Percentiles rank a stretch among this genome's conserved stretches.
Evolutionary conservation across 53 echinoderm and acorn worm genomes (phyloP).

Genomic region (Henricia sp.): DNA sequence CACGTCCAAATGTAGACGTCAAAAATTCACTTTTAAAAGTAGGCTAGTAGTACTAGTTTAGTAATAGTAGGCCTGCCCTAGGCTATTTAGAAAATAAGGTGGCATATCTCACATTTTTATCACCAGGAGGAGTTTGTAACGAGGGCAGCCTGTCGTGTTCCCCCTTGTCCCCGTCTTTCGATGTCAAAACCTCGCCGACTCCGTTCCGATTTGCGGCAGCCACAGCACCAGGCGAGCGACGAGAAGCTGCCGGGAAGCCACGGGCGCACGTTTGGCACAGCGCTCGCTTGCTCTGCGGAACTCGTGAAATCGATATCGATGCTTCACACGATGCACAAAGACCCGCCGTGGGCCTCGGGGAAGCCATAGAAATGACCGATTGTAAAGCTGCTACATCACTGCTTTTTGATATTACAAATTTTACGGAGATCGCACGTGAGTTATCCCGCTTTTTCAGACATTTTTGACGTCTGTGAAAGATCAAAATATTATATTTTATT

Average conservation of each 20-base stretch:
- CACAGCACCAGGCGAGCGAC: conserved; percentile 28
- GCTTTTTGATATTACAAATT: too few relatives aligned
- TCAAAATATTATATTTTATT: too few relatives aligned
- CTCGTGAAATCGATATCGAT: conserved; percentile 70
- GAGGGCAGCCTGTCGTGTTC: conserved; percentile 12
- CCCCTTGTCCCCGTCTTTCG: not conserved
- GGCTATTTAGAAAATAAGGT: too few relatives aligned
- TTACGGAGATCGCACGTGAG: too few relatives aligned
- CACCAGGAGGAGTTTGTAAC: conserved; percentile 26
- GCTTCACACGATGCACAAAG: conserved; percentile 78
- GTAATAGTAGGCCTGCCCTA: too few relatives aligned
- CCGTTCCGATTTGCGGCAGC: too few relatives aligned
- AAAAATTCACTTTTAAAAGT: not conserved
- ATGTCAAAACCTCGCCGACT: not conserved
- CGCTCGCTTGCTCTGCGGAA: conserved; percentile 61
- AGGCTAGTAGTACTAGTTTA: not conserved
- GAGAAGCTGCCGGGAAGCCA: conserved; percentile 36
- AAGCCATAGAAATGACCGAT: not conserved
- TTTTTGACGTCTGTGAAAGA: too few relatives aligned
- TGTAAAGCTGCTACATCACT: not conserved
- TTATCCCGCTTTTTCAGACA: too few relatives aligned
- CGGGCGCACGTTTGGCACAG: conserved; percentile 70
- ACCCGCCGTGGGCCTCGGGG: conserved; percentile 69
- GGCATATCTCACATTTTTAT: conserved; percentile 25
- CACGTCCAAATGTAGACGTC: not conserved